Conservation (phyloP, 1,140 invertebrate genomes). For the Idris sp. region DNA sequence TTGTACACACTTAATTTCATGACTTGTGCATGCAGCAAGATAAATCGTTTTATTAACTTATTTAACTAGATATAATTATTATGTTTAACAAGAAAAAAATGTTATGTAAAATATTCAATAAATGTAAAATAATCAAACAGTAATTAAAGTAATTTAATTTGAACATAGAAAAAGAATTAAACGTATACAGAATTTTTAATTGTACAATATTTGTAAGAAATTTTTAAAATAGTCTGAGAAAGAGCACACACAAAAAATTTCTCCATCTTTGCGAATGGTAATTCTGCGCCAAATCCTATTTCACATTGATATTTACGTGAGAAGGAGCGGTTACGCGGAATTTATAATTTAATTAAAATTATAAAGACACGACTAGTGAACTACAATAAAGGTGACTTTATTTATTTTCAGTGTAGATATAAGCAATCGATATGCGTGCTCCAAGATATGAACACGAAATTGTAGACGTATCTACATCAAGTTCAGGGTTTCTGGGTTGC, state of each 20-base stretch:
- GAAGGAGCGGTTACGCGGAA: constrained; percentile 2
- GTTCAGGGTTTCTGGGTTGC: constrained; percentile 75
- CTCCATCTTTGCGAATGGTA: constrained; percentile 5
- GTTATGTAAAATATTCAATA: no score
- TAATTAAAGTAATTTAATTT: no score
- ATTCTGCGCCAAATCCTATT: neutral
- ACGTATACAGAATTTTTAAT: no score
- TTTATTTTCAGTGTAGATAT: no score
- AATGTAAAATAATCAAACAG: no score
- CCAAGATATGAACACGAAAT: constrained; percentile 15
- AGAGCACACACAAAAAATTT: no score
- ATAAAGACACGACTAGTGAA: constrained; percentile 1
- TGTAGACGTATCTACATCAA: constrained; percentile 21
- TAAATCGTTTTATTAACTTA: constrained; percentile 26
- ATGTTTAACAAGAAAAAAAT: constrained; percentile 14
- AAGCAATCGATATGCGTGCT: constrained; percentile 23
- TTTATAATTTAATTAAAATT: constrained; percentile 29
- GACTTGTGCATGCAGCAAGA: constrained; percentile 13
- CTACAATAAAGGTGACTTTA: constrained; percentile 19
- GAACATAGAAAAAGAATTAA: no score
- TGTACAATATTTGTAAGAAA: no score
- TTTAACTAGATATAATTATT: constrained; percentile 12
- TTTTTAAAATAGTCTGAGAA: no score
- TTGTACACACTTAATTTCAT: constrained; percentile 31
- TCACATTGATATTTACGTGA: neutral